phyloP scores from a whole-genome alignment of 1,140 invertebrate genomes.

The Temnothorax curvispinosus region DNA sequence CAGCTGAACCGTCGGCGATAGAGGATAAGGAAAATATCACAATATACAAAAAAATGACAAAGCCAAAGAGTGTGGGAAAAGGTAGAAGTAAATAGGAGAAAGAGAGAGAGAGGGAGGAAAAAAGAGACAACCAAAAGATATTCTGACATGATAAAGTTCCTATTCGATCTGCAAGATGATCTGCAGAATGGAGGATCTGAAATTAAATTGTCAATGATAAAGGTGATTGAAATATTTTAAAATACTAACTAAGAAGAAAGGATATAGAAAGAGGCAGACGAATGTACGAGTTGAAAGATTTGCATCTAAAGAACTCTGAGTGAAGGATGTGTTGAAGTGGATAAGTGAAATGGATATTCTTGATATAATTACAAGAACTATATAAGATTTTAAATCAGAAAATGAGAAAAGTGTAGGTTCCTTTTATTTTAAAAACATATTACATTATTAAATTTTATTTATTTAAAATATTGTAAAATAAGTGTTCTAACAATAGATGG shows the following conservation, averaged over 20 bases:
- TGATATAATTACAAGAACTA: background rate
- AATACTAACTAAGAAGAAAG: background rate
- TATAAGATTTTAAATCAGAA: too few relatives aligned
- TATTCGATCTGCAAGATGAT: slow-evolving; percentile 5
- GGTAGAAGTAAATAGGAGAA: background rate
- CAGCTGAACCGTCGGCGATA: slow-evolving; percentile 25
- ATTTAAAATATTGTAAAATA: background rate
- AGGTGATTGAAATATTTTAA: slow-evolving; percentile 13
- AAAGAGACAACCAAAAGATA: background rate
- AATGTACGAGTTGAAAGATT: background rate
- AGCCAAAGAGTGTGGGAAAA: background rate
- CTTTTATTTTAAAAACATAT: background rate
- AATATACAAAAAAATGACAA: background rate
- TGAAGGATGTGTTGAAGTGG: background rate
- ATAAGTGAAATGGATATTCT: background rate
- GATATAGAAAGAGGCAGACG: background rate
- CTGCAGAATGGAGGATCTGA: background rate
- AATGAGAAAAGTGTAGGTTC: too few relatives aligned
- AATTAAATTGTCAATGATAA: background rate
- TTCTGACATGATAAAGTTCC: background rate
- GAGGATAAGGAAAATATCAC: slow-evolving; percentile 31
- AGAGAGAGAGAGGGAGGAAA: too few relatives aligned
- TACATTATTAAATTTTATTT: background rate
- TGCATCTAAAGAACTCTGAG: background rate
- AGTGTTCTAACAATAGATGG: background rate